Evolutionary conservation across 2,888 invertebrate species (phyloP).

Genomic region (Rhogogaster chlorosoma): DNA sequence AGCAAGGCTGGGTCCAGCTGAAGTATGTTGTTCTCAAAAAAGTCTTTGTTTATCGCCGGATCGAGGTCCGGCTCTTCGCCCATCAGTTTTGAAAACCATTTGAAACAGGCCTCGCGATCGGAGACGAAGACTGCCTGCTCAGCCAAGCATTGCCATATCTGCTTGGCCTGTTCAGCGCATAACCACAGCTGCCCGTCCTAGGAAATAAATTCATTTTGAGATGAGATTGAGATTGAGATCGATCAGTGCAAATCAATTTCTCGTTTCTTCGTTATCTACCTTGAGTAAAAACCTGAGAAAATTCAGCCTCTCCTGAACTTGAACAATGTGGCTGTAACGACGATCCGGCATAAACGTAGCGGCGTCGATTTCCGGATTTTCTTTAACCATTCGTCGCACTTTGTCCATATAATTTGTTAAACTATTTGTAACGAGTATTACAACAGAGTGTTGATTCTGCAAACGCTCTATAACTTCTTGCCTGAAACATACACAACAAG

Average conservation of each 20-base stretch:
- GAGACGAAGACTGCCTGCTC: constrained; percentile 95
- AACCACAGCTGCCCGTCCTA: constrained; percentile 97
- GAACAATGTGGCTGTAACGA: constrained; percentile 93
- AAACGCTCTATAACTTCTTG: constrained; percentile 93
- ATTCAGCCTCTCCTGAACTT: constrained; percentile 96
- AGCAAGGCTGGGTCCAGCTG: constrained; percentile 94
- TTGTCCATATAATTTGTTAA: constrained; percentile 94
- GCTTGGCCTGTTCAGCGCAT: constrained; percentile 97
- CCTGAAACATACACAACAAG: constrained; percentile 75
- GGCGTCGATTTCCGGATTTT: constrained; percentile 89
- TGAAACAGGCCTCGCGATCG: constrained; percentile 98
- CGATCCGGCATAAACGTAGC: constrained; percentile 90
- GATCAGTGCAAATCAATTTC: background rate
- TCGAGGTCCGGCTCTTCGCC: constrained; percentile 98
- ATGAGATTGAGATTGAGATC: background rate
- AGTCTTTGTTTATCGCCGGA: constrained; percentile 96
- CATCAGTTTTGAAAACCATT: constrained; percentile 98
- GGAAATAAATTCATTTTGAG: constrained; percentile 60
- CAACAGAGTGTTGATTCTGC: constrained; percentile 94
- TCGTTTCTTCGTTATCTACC: constrained; percentile 64
- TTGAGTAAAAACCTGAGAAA: constrained; percentile 95
- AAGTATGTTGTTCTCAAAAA: constrained; percentile 96
- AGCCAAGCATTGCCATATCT: constrained; percentile 97
- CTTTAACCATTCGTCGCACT: constrained; percentile 85
- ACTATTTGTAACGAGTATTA: constrained; percentile 96